These are phyloP conservation scores for Lophura nycthemera DNA, from an alignment of 2,113 vertebrate genomes.

Conservation along the genomic window DNA sequence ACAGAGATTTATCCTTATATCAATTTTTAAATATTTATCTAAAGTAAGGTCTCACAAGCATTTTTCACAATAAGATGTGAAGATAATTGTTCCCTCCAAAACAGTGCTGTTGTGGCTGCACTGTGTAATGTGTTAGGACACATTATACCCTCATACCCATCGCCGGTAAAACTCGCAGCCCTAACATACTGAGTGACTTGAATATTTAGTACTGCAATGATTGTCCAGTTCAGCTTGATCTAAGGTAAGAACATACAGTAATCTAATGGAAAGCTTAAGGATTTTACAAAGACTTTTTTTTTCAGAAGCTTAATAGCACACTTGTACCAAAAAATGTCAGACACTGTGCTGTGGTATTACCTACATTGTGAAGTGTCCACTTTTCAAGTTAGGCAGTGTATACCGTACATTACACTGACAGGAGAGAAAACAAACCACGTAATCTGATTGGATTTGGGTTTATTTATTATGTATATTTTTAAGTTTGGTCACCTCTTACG, in stretches of 20 bases:
- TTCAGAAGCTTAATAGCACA: conserved; percentile 64
- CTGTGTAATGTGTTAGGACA: not conserved
- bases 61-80: not conserved
- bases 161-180: conserved; percentile 53
- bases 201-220: conserved; percentile 64
- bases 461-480: conserved; percentile 77
- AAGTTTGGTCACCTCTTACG: conserved; percentile 72
- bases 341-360: conserved; percentile 77
- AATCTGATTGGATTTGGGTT: conserved; percentile 63
- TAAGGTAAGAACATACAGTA: conserved; percentile 29
- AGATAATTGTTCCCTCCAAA: conserved; percentile 10
- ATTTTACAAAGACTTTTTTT: conserved; percentile 56
- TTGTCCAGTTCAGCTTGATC: conserved; percentile 69
- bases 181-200: conserved; percentile 63
- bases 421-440: not conserved
- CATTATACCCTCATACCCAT: not conserved
- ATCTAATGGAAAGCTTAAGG: conserved; percentile 64
- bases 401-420: conserved; percentile 45
- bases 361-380: conserved; percentile 55
- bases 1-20: conserved; percentile 31
- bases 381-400: conserved; percentile 57
- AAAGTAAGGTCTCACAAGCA: conserved; percentile 19
- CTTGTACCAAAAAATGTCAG: conserved; percentile 81
- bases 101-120: conserved; percentile 48
- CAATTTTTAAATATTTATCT: conserved; percentile 22